phyloP scores from a whole-genome alignment of 2,113 vertebrate genomes.

The Mionectes macconnelli region DNA sequence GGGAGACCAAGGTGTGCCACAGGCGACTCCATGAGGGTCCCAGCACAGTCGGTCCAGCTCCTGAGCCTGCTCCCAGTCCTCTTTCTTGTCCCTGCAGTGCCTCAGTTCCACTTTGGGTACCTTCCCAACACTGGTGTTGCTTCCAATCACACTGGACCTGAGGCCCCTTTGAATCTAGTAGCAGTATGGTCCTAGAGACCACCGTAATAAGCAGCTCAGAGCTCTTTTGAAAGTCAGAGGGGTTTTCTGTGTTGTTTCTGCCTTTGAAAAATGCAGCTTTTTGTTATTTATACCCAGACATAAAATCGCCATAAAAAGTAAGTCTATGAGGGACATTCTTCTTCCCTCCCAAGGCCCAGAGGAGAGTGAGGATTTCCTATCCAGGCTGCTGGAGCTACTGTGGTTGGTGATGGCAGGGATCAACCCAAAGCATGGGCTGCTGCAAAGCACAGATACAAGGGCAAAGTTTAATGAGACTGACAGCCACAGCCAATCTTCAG shows the following conservation, averaged over 20 bases:
- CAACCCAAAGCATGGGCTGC: background rate
- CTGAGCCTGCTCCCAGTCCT: background rate
- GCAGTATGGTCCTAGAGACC: background rate
- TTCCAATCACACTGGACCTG: background rate
- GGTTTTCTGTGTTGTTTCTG: background rate
- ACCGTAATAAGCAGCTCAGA: background rate
- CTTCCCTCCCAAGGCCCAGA: background rate
- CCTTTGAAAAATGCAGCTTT: background rate
- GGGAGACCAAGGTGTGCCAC: background rate
- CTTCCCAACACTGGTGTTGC: rapidly evolving
- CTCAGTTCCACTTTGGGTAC: background rate
- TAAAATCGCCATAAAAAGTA: background rate
- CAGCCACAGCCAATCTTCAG: background rate
- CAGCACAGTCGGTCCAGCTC: background rate
- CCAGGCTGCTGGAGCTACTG: background rate
- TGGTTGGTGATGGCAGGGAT: background rate
- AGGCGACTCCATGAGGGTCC: background rate
- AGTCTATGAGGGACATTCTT: background rate
- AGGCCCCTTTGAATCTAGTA: background rate
- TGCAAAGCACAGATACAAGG: background rate
- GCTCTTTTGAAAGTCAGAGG: background rate
- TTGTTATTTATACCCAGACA: background rate
- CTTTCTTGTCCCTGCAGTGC: background rate
- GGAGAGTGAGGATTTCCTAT: background rate
- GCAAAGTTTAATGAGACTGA: background rate